A percentile compares a stretch with the other conserved stretches of the same genome.
These are phyloP conservation scores for Drosophila mayaguana DNA, from an alignment of 2,888 invertebrate genomes.

Conservation along the genomic window DNA sequence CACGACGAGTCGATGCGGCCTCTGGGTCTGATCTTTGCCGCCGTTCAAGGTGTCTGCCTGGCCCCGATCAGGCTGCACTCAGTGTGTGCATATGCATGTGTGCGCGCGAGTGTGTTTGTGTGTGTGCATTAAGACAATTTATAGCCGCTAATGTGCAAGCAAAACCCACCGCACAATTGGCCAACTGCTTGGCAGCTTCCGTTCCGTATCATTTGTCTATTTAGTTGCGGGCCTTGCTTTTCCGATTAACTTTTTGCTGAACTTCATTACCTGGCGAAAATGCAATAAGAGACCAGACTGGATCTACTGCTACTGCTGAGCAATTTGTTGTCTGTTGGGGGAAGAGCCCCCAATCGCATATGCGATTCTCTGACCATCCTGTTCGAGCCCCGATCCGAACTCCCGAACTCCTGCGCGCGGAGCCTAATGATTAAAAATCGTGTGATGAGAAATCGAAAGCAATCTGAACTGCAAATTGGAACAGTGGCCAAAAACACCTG, in stretches of 20 bases:
- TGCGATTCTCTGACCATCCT: conserved; percentile 39
- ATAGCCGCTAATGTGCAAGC: conserved; percentile 82
- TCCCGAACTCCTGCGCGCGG: conserved; percentile 22
- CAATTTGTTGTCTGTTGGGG: conserved; percentile 68
- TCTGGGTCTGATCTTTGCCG: conserved; percentile 78
- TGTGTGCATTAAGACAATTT: conserved; percentile 78
- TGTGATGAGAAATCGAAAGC: conserved; percentile 64
- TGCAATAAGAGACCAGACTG: conserved; percentile 63
- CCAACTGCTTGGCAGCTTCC: conserved; percentile 79
- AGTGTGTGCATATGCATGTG: conserved; percentile 7
- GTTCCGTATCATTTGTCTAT: conserved; percentile 84
- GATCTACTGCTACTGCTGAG: conserved; percentile 40
- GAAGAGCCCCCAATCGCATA: conserved; percentile 45
- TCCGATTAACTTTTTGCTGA: conserved; percentile 82
- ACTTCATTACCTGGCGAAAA: conserved; percentile 80
- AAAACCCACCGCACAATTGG: conserved; percentile 78
- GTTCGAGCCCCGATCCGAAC: conserved; percentile 16
- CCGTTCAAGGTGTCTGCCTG: conserved; percentile 77
- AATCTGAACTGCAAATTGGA: conserved; percentile 76
- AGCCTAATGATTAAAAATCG: conserved; percentile 77
- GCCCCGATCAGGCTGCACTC: conserved; percentile 35
- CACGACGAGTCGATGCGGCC: conserved; percentile 41
- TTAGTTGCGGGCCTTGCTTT: conserved; percentile 79
- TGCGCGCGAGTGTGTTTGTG: conserved; percentile 21
- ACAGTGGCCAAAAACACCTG: conserved; percentile 75